phyloP scores from a whole-genome alignment of 2,797 vertebrate genomes.

The Typhlichthys eigenmanni region DNA sequence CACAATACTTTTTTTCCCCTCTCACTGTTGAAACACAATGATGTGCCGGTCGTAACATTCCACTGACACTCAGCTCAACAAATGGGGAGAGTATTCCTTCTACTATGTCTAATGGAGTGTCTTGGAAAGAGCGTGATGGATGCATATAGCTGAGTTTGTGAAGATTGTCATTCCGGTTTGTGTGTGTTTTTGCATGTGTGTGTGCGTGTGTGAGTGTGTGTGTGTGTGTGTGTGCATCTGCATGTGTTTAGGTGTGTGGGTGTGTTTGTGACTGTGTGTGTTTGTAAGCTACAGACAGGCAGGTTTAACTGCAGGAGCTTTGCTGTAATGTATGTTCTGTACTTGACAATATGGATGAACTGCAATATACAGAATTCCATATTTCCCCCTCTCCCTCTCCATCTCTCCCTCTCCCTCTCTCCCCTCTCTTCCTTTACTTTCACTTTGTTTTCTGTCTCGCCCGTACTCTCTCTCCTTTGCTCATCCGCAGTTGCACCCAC shows the following conservation, averaged over 20 bases:
- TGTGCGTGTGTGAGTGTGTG: conserved; percentile 1
- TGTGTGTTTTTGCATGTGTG: conserved; percentile 2
- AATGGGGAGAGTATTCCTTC: not conserved
- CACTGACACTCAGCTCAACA: not conserved
- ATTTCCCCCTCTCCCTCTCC: not conserved
- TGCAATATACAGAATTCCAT: not conserved
- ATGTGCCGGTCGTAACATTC: not conserved
- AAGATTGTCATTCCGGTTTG: not conserved
- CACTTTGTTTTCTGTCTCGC: conserved; percentile 3
- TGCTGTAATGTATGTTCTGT: not conserved
- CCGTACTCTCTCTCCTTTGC: conserved; percentile 1
- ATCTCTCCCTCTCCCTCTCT: not conserved
- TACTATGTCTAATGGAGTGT: not conserved
- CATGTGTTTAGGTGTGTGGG: not conserved
- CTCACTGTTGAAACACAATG: not conserved
- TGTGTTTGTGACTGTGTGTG: not conserved
- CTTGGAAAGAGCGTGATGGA: not conserved
- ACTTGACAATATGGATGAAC: not conserved
- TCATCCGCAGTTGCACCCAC: conserved; percentile 4
- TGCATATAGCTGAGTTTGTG: not conserved
- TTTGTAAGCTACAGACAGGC: not conserved
- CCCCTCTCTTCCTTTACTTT: conserved; percentile 2
- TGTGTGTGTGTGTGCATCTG: conserved; percentile 3
- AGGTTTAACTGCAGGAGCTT: conserved; percentile 6
- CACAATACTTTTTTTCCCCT: no score